Evolutionary conservation across 2,113 vertebrate genomes (phyloP).

Genomic region (Poeciliopsis turrubarensis): DNA sequence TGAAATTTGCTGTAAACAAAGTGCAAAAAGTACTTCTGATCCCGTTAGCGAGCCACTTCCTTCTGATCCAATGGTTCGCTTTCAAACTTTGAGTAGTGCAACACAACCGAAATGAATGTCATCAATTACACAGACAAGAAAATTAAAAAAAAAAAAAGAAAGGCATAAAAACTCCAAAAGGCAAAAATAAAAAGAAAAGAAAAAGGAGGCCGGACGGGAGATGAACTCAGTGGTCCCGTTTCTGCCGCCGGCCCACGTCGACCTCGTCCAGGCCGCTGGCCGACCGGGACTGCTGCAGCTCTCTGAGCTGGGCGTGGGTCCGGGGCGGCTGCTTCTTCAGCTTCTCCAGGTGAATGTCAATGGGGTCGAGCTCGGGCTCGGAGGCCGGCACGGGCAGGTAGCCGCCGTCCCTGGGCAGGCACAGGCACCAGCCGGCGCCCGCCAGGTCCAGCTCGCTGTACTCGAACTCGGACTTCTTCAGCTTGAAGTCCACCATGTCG

Average conservation of each 20-base stretch:
- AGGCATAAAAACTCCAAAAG: constrained; percentile 7
- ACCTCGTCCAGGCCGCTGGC: constrained; percentile 76
- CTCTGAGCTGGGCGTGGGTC: constrained; percentile 62
- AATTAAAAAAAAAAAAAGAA: constrained; percentile 1
- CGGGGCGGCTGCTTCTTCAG: constrained; percentile 72
- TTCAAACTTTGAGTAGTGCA: constrained; percentile 61
- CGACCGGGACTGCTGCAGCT: constrained; percentile 59
- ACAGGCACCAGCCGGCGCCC: constrained; percentile 89
- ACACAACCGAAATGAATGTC: constrained; percentile 58
- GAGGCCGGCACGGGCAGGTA: constrained; percentile 80
- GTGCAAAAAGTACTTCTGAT: constrained; percentile 54
- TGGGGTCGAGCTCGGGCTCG: constrained; percentile 71
- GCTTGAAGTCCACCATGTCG: constrained; percentile 85
- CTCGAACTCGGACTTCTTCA: constrained; percentile 68
- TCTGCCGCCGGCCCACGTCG: constrained; percentile 66
- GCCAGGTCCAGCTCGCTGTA: constrained; percentile 82
- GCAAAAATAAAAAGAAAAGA: constrained; percentile 34
- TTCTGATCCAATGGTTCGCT: constrained; percentile 28
- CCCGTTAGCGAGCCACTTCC: constrained; percentile 26
- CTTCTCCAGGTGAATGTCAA: constrained; percentile 70
- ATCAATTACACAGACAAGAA: constrained; percentile 49
- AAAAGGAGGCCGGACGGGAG: constrained; percentile 37
- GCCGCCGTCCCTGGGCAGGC: constrained; percentile 86
- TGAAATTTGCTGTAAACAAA: constrained; percentile 54
- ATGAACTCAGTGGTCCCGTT: constrained; percentile 66